Conservation (phyloP, 2,888 invertebrate genomes). For the Liposcelis brunnea region DNA sequence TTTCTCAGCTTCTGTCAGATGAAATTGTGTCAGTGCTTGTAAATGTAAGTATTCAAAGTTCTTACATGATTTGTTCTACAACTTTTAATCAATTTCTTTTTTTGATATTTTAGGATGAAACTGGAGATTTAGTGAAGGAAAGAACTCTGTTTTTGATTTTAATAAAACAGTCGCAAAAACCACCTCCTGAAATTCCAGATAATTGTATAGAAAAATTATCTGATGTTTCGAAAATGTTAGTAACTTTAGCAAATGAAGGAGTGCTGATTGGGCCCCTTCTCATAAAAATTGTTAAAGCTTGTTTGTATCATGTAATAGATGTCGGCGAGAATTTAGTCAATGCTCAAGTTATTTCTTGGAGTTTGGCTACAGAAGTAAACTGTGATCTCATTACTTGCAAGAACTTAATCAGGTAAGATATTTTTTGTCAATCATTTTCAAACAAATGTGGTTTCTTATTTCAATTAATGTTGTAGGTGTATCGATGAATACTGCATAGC, state of each 20-base stretch:
- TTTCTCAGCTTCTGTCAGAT: conserved; percentile 38
- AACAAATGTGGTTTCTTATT: background rate
- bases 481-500: too few relatives aligned
- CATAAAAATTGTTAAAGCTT: background rate
- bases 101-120: conserved; percentile 24
- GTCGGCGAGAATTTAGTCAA: background rate
- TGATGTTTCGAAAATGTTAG: background rate
- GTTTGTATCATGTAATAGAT: background rate
- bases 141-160: conserved; percentile 46
- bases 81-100: conserved; percentile 6
- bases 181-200: conserved; percentile 17
- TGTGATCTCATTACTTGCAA: background rate
- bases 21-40: conserved; percentile 41
- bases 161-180: conserved; percentile 46
- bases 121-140: conserved; percentile 39
- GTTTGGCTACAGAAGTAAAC: background rate
- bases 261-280: background rate
- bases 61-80: conserved; percentile 4
- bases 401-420: background rate
- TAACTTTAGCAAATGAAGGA: background rate
- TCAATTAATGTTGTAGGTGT: too few relatives aligned
- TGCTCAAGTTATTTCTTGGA: background rate
- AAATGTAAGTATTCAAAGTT: conserved; percentile 23
- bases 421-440: background rate
- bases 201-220: conserved; percentile 19